A percentile compares a stretch with the other conserved stretches of the same genome.
phyloP scores from a whole-genome alignment of 2,113 vertebrate genomes.

The human (Homo sapiens) region DNA sequence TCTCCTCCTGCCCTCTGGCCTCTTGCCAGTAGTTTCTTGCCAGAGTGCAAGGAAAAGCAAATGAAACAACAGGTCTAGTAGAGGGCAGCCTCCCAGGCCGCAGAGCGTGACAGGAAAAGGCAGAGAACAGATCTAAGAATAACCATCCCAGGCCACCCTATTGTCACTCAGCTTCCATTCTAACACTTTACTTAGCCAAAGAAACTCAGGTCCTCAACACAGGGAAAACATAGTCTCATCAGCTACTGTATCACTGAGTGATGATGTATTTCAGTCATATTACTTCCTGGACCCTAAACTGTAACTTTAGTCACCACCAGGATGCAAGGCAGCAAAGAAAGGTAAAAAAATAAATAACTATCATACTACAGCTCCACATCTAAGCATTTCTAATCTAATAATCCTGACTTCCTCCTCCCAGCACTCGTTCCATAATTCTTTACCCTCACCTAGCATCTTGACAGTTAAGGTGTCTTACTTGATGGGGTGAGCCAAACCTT shows the following conservation, averaged over 20 bases:
- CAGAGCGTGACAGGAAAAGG: not conserved
- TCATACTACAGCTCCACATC: not conserved
- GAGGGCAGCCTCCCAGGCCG: not conserved
- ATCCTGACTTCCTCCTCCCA: not conserved
- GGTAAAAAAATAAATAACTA: not conserved
- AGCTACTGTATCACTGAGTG: no score
- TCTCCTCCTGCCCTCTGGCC: not conserved
- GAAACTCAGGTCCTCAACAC: not conserved
- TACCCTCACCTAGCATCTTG: not conserved
- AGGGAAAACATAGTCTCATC: not conserved
- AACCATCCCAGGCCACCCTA: not conserved
- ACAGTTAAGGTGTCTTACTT: not conserved
- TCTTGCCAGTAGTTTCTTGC: not conserved
- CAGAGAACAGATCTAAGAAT: not conserved
- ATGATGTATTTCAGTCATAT: no score
- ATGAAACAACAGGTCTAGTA: not conserved
- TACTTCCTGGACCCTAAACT: not conserved
- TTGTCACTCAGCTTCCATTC: not conserved
- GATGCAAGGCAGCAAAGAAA: not conserved
- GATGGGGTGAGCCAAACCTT: not conserved
- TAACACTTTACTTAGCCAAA: not conserved
- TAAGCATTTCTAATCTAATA: not conserved
- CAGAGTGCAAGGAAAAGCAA: not conserved
- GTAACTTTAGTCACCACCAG: no score
- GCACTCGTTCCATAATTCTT: not conserved